Conservation (phyloP, 2,113 vertebrate species). For the Halcyon malimbica region DNA sequence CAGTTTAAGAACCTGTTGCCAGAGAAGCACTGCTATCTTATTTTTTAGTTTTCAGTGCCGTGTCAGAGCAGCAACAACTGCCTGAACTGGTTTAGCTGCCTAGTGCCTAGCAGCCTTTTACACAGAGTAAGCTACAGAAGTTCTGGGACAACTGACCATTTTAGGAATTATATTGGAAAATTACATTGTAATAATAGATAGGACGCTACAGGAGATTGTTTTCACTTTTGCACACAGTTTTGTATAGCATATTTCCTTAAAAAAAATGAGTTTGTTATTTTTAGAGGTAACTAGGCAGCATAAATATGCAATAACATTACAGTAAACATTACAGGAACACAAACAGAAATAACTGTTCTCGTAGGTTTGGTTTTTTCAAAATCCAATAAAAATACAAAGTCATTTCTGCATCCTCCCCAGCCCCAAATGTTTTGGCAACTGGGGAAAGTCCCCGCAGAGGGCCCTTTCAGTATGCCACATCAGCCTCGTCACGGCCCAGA, state of each 20-base stretch:
- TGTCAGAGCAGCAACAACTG: neutral
- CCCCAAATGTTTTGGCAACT: neutral
- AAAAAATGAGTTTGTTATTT: neutral
- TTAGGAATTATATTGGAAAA: slow-evolving; percentile 7
- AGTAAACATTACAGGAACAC: neutral
- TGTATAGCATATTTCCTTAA: neutral
- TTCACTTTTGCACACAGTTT: neutral
- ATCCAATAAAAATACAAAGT: neutral
- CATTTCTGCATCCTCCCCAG: neutral
- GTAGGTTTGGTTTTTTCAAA: slow-evolving; percentile 22
- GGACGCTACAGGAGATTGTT: neutral
- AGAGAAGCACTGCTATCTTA: neutral
- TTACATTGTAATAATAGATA: neutral
- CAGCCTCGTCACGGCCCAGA: neutral
- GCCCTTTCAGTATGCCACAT: neutral
- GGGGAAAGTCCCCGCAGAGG: neutral
- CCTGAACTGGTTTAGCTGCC: neutral
- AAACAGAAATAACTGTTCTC: neutral
- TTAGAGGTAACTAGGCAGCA: slow-evolving; percentile 16
- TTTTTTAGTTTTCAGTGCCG: neutral
- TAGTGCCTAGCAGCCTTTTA: neutral
- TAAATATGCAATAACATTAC: neutral
- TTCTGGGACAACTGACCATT: neutral
- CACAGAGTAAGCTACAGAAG: neutral
- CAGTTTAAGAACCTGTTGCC: neutral